Conservation (phyloP, 2,797 vertebrate genomes). For the Chlorospingus flavigularis region DNA sequence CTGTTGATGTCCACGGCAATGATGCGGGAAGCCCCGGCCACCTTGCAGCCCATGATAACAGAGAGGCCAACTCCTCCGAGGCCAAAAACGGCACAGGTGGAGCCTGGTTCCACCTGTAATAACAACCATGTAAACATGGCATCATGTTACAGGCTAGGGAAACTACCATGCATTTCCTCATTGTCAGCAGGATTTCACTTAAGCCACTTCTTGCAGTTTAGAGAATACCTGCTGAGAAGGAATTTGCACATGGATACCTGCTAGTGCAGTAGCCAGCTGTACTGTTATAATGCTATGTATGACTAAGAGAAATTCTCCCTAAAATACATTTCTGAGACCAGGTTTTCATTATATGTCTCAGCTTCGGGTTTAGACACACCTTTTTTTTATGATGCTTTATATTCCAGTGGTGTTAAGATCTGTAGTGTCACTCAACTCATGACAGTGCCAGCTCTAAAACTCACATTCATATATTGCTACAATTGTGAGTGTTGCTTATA, state of each 20-base stretch:
- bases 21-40: slow-evolving; percentile 85
- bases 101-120: slow-evolving; percentile 84
- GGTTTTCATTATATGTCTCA: not conserved
- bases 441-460: not conserved
- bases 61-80: slow-evolving; percentile 90
- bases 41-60: slow-evolving; percentile 86
- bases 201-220: not conserved
- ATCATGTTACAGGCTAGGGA: not conserved
- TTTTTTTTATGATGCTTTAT: not conserved
- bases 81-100: slow-evolving; percentile 87
- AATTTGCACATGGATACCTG: not conserved
- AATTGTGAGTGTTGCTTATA: not conserved
- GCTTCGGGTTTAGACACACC: not conserved
- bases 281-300: not conserved
- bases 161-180: not conserved
- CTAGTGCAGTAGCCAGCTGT: not conserved
- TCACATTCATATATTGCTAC: not conserved
- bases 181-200: not conserved
- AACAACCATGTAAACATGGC: not conserved
- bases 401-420: not conserved
- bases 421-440: not conserved
- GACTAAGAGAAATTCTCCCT: not conserved
- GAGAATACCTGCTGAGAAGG: not conserved
- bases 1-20: slow-evolving; percentile 86
- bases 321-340: not conserved